Percentiles rank a stretch among this genome's conserved stretches.
These are phyloP conservation scores for Drosophila antonietae DNA, from an alignment of 2,888 invertebrate genomes.

Conservation along the genomic window DNA sequence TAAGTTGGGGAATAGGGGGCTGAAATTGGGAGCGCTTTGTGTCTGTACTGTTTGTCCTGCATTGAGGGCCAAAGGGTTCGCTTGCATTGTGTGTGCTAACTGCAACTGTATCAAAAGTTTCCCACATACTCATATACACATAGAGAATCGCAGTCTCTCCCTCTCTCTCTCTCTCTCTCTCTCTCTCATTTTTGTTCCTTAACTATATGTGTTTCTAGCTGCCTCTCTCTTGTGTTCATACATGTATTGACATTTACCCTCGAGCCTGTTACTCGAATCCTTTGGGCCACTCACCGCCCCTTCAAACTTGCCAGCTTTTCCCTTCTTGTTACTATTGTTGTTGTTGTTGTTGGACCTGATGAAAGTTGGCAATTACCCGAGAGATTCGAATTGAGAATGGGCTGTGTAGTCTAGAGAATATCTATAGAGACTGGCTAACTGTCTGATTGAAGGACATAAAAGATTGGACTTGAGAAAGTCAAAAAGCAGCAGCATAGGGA, in stretches of 20 bases:
- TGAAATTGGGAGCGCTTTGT: conserved; percentile 56
- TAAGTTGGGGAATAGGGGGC: conserved; percentile 3
- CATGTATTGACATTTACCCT: conserved; percentile 61
- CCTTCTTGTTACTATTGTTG: conserved; percentile 19
- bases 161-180: conserved; percentile 2
- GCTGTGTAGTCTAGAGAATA: conserved; percentile 16
- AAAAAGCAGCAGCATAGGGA: neutral
- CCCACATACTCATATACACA: conserved; percentile 18
- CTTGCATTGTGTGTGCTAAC: conserved; percentile 67
- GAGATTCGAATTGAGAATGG: conserved; percentile 33
- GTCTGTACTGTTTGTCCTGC: conserved; percentile 30
- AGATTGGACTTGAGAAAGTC: neutral
- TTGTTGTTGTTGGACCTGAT: conserved; percentile 35
- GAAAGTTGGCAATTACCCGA: conserved; percentile 43
- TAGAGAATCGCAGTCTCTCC: conserved; percentile 5
- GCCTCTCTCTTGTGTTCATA: conserved; percentile 30
- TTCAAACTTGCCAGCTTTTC: conserved; percentile 59
- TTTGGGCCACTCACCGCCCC: conserved; percentile 62
- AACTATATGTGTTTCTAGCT: conserved; percentile 11
- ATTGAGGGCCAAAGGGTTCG: conserved; percentile 25
- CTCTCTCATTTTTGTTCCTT: neutral
- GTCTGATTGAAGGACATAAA: conserved; percentile 8
- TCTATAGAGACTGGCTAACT: conserved; percentile 22
- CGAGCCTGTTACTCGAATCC: conserved; percentile 52
- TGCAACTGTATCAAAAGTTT: conserved; percentile 76